Evolutionary conservation across 2,797 vertebrate species (phyloP), one percentile per base, ranked within the genome.

Genomic region (Balearica regulorum): DNA sequence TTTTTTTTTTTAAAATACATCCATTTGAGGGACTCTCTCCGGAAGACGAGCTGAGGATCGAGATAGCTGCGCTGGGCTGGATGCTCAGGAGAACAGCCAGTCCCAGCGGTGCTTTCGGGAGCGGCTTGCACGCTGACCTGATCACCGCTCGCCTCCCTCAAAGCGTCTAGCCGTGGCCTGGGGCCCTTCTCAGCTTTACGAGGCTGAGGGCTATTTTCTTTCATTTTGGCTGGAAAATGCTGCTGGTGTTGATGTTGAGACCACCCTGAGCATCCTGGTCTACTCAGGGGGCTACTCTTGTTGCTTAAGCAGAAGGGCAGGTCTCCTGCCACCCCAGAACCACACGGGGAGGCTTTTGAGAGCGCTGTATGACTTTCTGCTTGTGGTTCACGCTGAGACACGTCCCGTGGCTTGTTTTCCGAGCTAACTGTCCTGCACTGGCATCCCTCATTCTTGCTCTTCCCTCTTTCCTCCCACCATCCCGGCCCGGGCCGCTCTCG

Each of bases 71-170:
- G 37, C 37, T 37, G 48, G 19, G 64, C 33, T 65, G 10, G 1
- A 29, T 62, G 70, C 39, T 91, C 20, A 19, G 29, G 60, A 53
- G n/a, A n/a, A 24, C 49, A 61, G 19, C 31, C 1, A 1, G 18
- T 51, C 41, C 68, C 0, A 1, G 46, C 1, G 11, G 58, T 3
- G 26, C 31, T 54, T 75, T 71, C 10, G 29, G 41, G 17, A 73
- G 21, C 0, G 0, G 26, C 0, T 11, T 60, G 39, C 44, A 31
- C 1, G 2, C 55, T 60, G 26, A 4, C 16, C 48, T 29, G 51
- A 11, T 68, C 7, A 1, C 39, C 70, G 64, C 39, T 89, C 1
- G 0, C 24, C 33, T 46, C 26, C 10, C 39, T 57, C n/a, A 25
- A 46, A 83, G 55, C 41, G n/a, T 26, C 60, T 19, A 6, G 13